Evolutionary conservation across 2,113 vertebrate species (phyloP).

Genomic region (Macrotus californicus): DNA sequence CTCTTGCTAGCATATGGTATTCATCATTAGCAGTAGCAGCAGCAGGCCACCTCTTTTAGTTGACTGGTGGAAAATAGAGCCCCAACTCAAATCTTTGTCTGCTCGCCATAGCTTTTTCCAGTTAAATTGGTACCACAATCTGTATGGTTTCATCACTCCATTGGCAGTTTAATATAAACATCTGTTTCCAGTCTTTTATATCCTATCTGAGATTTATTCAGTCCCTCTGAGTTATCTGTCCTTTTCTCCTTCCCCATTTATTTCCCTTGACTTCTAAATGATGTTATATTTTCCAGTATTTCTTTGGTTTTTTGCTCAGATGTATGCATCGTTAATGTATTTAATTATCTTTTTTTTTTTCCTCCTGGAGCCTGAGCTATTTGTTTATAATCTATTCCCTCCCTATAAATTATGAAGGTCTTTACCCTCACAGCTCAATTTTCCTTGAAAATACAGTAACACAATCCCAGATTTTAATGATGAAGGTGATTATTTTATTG

Average conservation of each 20-base stretch:
- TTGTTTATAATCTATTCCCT: slow-evolving; percentile 34
- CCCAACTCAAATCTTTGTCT: slow-evolving; percentile 57
- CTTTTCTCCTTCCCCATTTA: slow-evolving; percentile 52
- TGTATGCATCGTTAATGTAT: slow-evolving; percentile 40
- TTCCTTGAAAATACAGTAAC: slow-evolving; percentile 41
- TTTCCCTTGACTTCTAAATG: slow-evolving; percentile 37
- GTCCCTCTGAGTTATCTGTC: slow-evolving; percentile 47
- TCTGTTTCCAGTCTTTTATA: background rate
- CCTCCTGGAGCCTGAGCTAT: background rate
- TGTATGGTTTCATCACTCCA: slow-evolving; percentile 61
- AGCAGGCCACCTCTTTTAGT: slow-evolving; percentile 74
- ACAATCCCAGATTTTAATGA: background rate
- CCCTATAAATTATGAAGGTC: background rate
- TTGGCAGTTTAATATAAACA: slow-evolving; percentile 68
- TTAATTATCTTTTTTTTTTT: slow-evolving; percentile 51
- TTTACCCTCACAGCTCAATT: background rate
- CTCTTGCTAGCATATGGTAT: slow-evolving; percentile 81
- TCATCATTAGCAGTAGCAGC: slow-evolving; percentile 79
- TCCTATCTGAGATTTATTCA: slow-evolving; percentile 48
- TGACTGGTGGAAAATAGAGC: slow-evolving; percentile 72
- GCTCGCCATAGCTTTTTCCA: slow-evolving; percentile 47
- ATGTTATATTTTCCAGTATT: slow-evolving; percentile 47
- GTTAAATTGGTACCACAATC: slow-evolving; percentile 61
- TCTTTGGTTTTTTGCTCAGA: slow-evolving; percentile 59
- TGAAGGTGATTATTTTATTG: slow-evolving; percentile 38